Evolutionary conservation across 2,113 vertebrate species (phyloP).

Genomic region (Erinaceus europaeus): DNA sequence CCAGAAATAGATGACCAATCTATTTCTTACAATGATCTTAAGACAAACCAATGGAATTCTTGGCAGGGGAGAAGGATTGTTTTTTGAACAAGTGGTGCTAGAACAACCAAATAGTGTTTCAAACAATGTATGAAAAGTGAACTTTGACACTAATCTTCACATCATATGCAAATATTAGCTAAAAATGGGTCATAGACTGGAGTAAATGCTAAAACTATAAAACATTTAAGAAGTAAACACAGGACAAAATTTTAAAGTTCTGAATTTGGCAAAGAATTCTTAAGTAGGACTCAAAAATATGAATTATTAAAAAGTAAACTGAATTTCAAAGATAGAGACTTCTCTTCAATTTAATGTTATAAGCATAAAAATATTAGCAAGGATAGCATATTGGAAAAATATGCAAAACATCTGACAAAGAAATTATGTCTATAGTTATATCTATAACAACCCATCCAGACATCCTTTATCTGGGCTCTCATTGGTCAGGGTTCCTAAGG

Average conservation of each 20-base stretch:
- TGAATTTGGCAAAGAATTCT: conserved; percentile 46
- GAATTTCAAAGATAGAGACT: conserved; percentile 43
- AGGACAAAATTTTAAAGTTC: conserved; percentile 4
- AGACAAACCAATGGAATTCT: conserved; percentile 3
- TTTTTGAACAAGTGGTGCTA: conserved; percentile 1
- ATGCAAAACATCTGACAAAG: conserved; percentile 33
- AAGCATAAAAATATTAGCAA: conserved; percentile 44
- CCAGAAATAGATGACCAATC: not conserved
- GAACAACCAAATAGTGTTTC: not conserved
- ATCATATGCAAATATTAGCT: conserved; percentile 3
- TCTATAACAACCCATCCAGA: too few species aligned
- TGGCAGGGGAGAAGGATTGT: not conserved
- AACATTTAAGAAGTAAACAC: not conserved
- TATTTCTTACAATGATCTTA: not conserved
- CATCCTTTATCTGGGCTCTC: too few species aligned
- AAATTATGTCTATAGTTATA: conserved; percentile 5
- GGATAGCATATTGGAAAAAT: conserved; percentile 1
- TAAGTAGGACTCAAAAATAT: conserved; percentile 51
- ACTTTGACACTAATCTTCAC: not conserved
- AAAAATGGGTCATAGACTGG: not conserved
- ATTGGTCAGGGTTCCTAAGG: too few species aligned
- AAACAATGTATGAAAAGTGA: not conserved
- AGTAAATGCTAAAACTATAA: conserved; percentile 18
- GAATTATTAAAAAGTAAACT: conserved; percentile 46
- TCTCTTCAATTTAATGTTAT: conserved; percentile 33